phyloP scores from a whole-genome alignment of 2,113 vertebrate genomes.

The Varanus salvator region DNA sequence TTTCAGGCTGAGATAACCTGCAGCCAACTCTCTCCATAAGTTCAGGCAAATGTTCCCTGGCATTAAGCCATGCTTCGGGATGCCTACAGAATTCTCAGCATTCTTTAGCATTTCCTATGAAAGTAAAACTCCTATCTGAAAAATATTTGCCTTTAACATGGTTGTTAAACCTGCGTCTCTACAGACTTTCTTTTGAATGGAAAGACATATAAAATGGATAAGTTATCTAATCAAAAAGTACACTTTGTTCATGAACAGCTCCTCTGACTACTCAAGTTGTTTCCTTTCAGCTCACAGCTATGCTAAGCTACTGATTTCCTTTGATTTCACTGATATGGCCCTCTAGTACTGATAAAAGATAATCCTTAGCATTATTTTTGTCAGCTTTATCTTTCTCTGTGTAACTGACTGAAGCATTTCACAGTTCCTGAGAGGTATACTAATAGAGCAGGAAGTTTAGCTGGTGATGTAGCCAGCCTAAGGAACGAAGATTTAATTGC shows the following conservation, averaged over 20 bases:
- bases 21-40: background rate
- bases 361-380: slow-evolving; percentile 44
- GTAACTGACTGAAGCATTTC: slow-evolving; percentile 45
- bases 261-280: slow-evolving; percentile 17
- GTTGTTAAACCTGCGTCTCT: background rate
- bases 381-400: slow-evolving; percentile 55
- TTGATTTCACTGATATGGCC: slow-evolving; percentile 28
- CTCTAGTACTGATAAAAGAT: slow-evolving; percentile 51
- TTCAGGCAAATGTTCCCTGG: background rate
- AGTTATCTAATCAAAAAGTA: background rate
- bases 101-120: background rate
- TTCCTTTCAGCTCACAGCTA: slow-evolving; percentile 43
- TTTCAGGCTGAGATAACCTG: background rate
- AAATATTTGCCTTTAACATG: slow-evolving; percentile 13
- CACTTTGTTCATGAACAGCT: background rate
- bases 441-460: slow-evolving; percentile 50
- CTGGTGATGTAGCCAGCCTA: slow-evolving; percentile 27
- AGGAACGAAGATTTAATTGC: slow-evolving; percentile 47
- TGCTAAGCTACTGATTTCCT: slow-evolving; percentile 28
- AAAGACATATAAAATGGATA: background rate
- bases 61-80: background rate
- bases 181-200: slow-evolving; percentile 1
- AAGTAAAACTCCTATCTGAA: background rate
- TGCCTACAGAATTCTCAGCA: background rate
- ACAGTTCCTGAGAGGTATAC: slow-evolving; percentile 37